Evolutionary conservation across 2,113 vertebrate species (phyloP).

Genomic region (Pseudopipra pipra): DNA sequence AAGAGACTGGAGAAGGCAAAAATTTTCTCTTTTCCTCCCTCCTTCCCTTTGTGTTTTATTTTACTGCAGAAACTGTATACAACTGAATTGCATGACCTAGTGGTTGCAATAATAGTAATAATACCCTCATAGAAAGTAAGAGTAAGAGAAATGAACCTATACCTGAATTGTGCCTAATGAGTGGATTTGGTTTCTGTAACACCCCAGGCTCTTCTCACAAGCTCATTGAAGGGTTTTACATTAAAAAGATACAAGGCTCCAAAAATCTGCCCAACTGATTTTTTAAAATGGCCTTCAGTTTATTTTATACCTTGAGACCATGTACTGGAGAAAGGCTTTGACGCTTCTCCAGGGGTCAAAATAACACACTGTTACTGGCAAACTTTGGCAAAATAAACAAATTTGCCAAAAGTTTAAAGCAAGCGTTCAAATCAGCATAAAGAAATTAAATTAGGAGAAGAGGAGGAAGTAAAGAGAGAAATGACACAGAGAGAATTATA

Average conservation of each 20-base stretch:
- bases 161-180: not conserved
- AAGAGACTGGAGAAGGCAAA: not conserved
- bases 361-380: not conserved
- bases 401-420: not conserved
- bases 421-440: not conserved
- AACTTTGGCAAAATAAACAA: not conserved
- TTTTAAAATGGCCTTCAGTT: not conserved
- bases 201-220: not conserved
- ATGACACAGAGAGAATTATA: not conserved
- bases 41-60: not conserved
- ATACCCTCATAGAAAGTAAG: not conserved
- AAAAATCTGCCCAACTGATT: not conserved
- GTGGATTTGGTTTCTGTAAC: not conserved
- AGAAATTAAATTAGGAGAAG: not conserved
- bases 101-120: not conserved
- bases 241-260: not conserved
- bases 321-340: not conserved
- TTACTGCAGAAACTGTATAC: not conserved
- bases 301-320: not conserved
- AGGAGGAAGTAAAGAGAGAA: not conserved
- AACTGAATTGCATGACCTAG: not conserved
- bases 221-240: not conserved
- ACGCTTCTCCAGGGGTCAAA: not conserved
- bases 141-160: not conserved
- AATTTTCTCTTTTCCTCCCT: not conserved